Base-by-base conservation (phyloP, 2,888 invertebrate genomes). In the Agrotis clavis region DNA sequence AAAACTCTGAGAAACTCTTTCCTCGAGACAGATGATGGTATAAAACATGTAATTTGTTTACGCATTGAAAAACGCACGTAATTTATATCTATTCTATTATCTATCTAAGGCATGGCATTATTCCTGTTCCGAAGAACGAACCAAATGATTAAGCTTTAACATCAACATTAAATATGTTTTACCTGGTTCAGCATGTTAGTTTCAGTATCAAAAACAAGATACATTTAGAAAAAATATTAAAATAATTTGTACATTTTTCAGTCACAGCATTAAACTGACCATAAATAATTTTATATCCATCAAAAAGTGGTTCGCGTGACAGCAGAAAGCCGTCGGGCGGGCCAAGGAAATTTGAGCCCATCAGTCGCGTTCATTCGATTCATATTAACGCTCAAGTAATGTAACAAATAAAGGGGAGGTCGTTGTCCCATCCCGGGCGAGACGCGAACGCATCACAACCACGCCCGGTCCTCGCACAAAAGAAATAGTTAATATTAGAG, bases 401-500 rank as follows among this genome's bases (percentile, higher is more conserved):
- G 94, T 94, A 94, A 94, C 94, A 94, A 94, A 94, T 94, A 92
- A 85, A 94, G 92, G 91, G 91, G 91, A 93, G 96, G 95, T 95
- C 95, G 93, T 90, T 93, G 96, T 91, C 92, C 95, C 89, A 89
- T 90, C 91, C 87, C 88, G 86, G 74, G 87, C 86, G 87, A 90
- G 91, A 90, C 89, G 91, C 91, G 92, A 90, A 90, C 91, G 91
- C 91, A 91, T 90, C 92, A 90, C 91, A 89, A 87, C 91, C 90
- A 89, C 90, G 92, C 91, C 91, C 90, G 91, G 89, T 91, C 92
- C 90, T 90, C 91, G 91, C 91, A 95, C 94, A 95, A 95, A 95
- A 95, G 95, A 95, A 95, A 95, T 95, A 95, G 94, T 95, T 86
- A 94, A 95, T 95, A 94, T 95, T 94, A 94, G 94, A 95, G 92